These are phyloP conservation scores for Speoplatyrhinus poulsoni DNA, from an alignment of 2,113 vertebrate species.

Conservation along the genomic window DNA sequence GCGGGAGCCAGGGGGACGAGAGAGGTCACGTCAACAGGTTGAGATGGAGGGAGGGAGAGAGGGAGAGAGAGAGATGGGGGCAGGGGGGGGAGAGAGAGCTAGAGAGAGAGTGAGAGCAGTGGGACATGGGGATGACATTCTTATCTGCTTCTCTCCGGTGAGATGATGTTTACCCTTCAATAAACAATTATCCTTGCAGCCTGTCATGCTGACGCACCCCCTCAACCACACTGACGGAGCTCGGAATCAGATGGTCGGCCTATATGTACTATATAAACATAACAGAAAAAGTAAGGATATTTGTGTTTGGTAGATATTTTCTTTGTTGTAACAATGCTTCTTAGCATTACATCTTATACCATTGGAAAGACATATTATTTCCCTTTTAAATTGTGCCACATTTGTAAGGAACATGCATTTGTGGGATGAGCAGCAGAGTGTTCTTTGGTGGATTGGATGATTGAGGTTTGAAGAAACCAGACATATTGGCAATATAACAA, in stretches of 20 bases:
- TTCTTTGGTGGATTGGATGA: too few species aligned
- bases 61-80: background rate
- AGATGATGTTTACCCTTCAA: constrained; percentile 51
- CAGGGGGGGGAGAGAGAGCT: constrained; percentile 24
- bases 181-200: constrained; percentile 52
- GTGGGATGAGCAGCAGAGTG: too few species aligned
- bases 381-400: too few species aligned
- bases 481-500: too few species aligned
- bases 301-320: too few species aligned
- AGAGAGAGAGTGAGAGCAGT: constrained; percentile 8
- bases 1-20: constrained; percentile 40
- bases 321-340: too few species aligned
- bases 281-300: too few species aligned
- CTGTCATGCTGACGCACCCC: constrained; percentile 18
- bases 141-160: constrained; percentile 25
- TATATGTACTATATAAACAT: too few species aligned
- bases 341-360: too few species aligned
- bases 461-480: too few species aligned
- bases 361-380: too few species aligned
- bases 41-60: constrained; percentile 40
- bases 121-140: constrained; percentile 15
- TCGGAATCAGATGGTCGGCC: constrained; percentile 37
- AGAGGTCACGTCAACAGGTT: constrained; percentile 41
- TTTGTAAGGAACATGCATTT: too few species aligned
- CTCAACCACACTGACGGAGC: constrained; percentile 26